Conservation (phyloP, 92 coral and sea anemone genomes). For the Montipora capitata region DNA sequence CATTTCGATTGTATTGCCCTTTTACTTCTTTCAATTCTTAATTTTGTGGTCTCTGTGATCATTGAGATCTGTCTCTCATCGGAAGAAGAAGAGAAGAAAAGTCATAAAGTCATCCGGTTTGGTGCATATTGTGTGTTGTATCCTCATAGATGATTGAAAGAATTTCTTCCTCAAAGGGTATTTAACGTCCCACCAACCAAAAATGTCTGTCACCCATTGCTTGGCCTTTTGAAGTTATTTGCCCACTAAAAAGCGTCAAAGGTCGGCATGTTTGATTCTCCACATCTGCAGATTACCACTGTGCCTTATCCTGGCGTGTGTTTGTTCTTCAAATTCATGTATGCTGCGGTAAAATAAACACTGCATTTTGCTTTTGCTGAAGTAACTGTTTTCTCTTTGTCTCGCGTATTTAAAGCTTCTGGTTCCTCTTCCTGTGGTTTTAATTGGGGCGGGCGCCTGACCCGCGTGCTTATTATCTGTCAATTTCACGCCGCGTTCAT, state of each 20-base stretch:
- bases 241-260: slow-evolving; percentile 47
- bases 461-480: slow-evolving; percentile 28
- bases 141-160: slow-evolving; percentile 19
- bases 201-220: slow-evolving; percentile 44
- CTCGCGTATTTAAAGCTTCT: slow-evolving; percentile 16
- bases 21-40: neutral
- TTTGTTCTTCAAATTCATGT: slow-evolving; percentile 29
- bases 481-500: slow-evolving; percentile 20
- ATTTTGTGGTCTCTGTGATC: neutral
- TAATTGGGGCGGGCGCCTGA: slow-evolving; percentile 47
- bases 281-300: slow-evolving; percentile 46
- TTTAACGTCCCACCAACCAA: slow-evolving; percentile 62
- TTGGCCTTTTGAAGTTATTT: slow-evolving; percentile 48
- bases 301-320: slow-evolving; percentile 45
- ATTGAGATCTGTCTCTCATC: slow-evolving; percentile 16
- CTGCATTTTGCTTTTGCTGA: slow-evolving; percentile 37
- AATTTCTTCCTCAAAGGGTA: slow-evolving; percentile 44
- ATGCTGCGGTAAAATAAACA: slow-evolving; percentile 47
- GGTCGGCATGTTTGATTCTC: slow-evolving; percentile 56
- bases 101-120: slow-evolving; percentile 34
- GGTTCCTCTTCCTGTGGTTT: slow-evolving; percentile 56
- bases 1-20: neutral
- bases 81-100: slow-evolving; percentile 2
- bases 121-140: slow-evolving; percentile 12
- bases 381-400: slow-evolving; percentile 49